A percentile compares a stretch with the other conserved stretches of the same genome.
These are phyloP conservation scores for Anorthoa munda DNA, from an alignment of 2,888 invertebrate species.

Conservation along the genomic window DNA sequence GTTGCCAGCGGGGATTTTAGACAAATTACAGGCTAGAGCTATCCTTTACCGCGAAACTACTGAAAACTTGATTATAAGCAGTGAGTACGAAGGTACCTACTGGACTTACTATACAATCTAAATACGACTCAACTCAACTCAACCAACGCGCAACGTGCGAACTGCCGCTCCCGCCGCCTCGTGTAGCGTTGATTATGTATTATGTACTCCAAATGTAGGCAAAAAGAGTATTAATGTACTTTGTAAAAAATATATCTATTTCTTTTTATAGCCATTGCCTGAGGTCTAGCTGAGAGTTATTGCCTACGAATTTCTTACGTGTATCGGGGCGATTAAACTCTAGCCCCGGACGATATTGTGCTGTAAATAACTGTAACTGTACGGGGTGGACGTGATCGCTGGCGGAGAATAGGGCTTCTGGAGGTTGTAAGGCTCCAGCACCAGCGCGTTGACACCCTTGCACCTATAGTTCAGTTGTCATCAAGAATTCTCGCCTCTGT, in stretches of 20 bases:
- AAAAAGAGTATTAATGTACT: conserved; percentile 37
- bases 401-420: no score
- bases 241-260: conserved; percentile 19
- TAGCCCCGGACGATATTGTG: neutral
- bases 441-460: no score
- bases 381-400: no score
- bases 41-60: conserved; percentile 70
- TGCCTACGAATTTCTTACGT: neutral
- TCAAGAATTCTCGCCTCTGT: no score
- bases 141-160: conserved; percentile 13
- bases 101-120: no score
- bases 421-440: no score
- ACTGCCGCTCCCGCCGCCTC: conserved; percentile 10
- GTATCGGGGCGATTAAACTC: conserved; percentile 5
- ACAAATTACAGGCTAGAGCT: conserved; percentile 70
- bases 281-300: conserved; percentile 9
- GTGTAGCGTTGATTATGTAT: conserved; percentile 24
- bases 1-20: conserved; percentile 70
- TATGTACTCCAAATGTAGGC: conserved; percentile 14
- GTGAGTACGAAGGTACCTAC: conserved; percentile 16
- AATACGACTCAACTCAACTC: no score
- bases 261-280: conserved; percentile 26
- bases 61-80: conserved; percentile 71
- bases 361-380: conserved; percentile 19
- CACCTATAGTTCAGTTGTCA: no score